Base-by-base conservation (phyloP, 2,888 invertebrate species). In the Panopea generosa region DNA sequence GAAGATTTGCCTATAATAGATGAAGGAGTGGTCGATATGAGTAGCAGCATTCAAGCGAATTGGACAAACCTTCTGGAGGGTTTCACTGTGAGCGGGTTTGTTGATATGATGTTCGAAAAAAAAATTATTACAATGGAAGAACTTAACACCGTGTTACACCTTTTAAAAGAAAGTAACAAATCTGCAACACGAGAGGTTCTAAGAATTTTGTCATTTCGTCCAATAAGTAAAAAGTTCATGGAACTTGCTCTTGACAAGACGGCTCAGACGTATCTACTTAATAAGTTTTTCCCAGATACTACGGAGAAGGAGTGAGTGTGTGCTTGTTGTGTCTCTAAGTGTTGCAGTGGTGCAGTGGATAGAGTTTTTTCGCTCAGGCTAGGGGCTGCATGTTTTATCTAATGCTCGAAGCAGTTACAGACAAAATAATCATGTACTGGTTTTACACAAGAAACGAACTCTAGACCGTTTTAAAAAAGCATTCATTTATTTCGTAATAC, bases 221-320 rank as follows among this genome's bases (percentile, higher is more conserved):
- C 20, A 3, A 20, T 45, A 6, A 45, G 45, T 45, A 45, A 45
- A 45, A 45, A 45, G 45, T 45, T 45, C 16, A 45, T 45, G 45
- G 20, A 18, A 16, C 6, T 16, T 9, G 6, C 45, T 16, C 45
- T 45, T 6, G 45, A 4, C 3, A 45, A 45, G 45, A 45, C 45
- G 16, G 45, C n/a, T 9, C 45, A 45, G 45, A 6, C 3, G 20
- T 16, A 18, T 45, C 16, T 45, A 20, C 3, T 45, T 4, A 6
- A 16, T 20, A 6, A 9, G 6, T 45, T 45, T n/a, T 45, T 45
- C 20, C 45, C 45, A 9, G 45, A 45, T 45, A 20, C 16, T 6
- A 45, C 16, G 6, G 45, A 45, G 16, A 45, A 45, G 16, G 45
- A 45, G 16, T 45, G 16, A 45, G 16, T 33, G n/a, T n/a, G n/a